Base-by-base conservation (phyloP, 2,888 invertebrate species). In the Leucoptera coffeella region DNA sequence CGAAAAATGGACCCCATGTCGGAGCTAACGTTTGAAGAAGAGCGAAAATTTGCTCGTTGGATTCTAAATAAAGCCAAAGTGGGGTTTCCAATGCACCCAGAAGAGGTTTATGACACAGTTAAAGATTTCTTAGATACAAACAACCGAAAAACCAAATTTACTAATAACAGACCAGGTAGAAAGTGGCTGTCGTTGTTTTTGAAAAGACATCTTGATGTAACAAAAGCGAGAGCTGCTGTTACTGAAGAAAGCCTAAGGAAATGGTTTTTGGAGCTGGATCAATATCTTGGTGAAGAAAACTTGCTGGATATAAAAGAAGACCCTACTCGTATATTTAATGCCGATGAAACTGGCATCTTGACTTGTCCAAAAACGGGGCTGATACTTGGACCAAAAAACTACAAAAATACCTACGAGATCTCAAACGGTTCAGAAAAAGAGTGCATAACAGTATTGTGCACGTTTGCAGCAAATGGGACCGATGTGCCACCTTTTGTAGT, bases 241-340 rank as follows among this genome's bases (percentile, higher is more conserved):
- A 41, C 39, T 23, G 38, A 47, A 38, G 31, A 42, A 30, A 30
- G 30, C 4, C 40, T 49, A 12, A 36, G 40, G 30, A 14, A 30
- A 14, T 50, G 47, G 48, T 47, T 46, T 38, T 14, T 14, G 30
- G 34, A 41, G 21, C 26, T 47, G 9, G 26, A 42, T 14, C 25
- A 33, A 23, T 40, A 33, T 34, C 34, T 44, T 25, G 33, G 28
- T 9, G 30, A 34, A 17, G 34, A 33, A 31, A 23, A 39, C 8
- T 32, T 32, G 23, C 23, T 22, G 30, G 40, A 43, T 27, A 38
- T 45, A 29, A 33, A 42, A 5, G 32, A 33, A 12, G 32, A 38
- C 22, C 38, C 41, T 3, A 26, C 26, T 27, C 33, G 42, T 26
- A 39, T 45, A 14, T 40, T 45, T 7, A 39, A 43, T 23, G 38